phyloP scores from a whole-genome alignment of 2,113 vertebrate genomes.

The Catagonus wagneri region DNA sequence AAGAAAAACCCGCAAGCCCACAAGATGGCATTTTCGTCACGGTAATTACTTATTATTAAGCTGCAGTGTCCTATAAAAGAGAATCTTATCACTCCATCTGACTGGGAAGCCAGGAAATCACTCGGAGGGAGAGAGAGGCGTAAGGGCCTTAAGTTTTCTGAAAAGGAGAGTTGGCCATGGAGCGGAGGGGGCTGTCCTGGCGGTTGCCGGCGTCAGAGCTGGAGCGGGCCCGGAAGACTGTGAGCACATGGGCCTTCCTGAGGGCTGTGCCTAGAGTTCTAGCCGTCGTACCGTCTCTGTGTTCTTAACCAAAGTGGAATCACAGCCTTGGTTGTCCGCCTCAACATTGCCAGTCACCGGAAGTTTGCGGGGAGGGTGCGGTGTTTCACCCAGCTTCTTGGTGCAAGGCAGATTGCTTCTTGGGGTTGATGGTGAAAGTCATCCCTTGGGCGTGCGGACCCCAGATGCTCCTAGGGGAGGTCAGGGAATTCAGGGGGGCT shows the following conservation, averaged over 20 bases:
- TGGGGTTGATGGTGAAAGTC: not conserved
- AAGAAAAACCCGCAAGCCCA: not conserved
- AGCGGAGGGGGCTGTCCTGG: accelerated
- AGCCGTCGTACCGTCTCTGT: not conserved
- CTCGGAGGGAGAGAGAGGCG: not conserved
- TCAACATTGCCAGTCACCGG: not conserved
- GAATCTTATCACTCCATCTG: not conserved
- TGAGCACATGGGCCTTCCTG: not conserved
- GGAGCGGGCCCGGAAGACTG: not conserved
- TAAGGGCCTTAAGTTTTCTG: accelerated
- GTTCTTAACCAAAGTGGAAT: not conserved
- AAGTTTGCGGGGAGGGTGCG: not conserved
- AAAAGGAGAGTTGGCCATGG: accelerated
- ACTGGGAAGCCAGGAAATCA: not conserved
- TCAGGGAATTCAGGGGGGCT: not conserved
- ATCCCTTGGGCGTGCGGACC: not conserved
- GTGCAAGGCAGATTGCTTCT: accelerated
- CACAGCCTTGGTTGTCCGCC: not conserved
- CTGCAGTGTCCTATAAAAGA: not conserved
- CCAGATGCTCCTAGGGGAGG: not conserved
- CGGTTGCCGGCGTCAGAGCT: not conserved
- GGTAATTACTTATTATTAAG: not conserved
- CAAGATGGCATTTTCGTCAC: not conserved
- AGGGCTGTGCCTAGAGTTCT: not conserved
- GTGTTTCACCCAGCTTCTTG: not conserved